A percentile compares a stretch with the other conserved stretches of the same genome.
Conservation (phyloP, 2,888 invertebrate genomes). For the Theretra japonica region DNA sequence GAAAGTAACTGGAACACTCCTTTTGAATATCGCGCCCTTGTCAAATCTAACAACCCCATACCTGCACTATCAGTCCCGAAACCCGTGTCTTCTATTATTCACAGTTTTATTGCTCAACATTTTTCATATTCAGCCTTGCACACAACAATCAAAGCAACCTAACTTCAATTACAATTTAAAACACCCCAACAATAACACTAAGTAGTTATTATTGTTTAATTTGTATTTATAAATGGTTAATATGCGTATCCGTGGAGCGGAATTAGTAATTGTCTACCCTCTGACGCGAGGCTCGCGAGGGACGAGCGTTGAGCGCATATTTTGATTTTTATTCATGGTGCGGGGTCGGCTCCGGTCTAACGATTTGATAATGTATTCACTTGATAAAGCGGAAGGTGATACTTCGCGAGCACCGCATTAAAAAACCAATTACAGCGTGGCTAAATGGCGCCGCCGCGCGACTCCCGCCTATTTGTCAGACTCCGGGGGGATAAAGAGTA, state of each 20-base stretch:
- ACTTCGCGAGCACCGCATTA: conserved; percentile 81
- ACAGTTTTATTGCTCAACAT: conserved; percentile 23
- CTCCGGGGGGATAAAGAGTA: conserved; percentile 80
- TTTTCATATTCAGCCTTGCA: conserved; percentile 31
- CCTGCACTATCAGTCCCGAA: conserved; percentile 56
- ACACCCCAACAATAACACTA: conserved; percentile 52
- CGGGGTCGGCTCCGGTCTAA: conserved; percentile 73
- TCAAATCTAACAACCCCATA: conserved; percentile 67
- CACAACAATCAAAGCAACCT: conserved; percentile 35
- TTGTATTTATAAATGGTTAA: conserved; percentile 75
- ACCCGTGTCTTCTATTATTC: conserved; percentile 44
- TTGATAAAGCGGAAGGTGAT: conserved; percentile 83
- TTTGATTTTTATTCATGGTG: conserved; percentile 82
- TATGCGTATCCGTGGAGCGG: conserved; percentile 63
- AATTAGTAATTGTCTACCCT: conserved; percentile 79
- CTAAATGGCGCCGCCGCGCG: conserved; percentile 77
- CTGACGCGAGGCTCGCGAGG: conserved; percentile 58
- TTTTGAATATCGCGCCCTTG: conserved; percentile 65
- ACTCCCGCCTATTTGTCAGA: conserved; percentile 82
- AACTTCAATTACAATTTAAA: conserved; percentile 32
- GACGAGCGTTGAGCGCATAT: conserved; percentile 65
- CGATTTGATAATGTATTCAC: conserved; percentile 85
- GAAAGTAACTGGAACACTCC: conserved; percentile 40
- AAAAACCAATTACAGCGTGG: conserved; percentile 84
- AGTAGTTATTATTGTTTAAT: conserved; percentile 65